Evolutionary conservation across 2,888 invertebrate species (phyloP), one percentile per base, ranked within the genome.

Genomic region (Mythimna lalbum): DNA sequence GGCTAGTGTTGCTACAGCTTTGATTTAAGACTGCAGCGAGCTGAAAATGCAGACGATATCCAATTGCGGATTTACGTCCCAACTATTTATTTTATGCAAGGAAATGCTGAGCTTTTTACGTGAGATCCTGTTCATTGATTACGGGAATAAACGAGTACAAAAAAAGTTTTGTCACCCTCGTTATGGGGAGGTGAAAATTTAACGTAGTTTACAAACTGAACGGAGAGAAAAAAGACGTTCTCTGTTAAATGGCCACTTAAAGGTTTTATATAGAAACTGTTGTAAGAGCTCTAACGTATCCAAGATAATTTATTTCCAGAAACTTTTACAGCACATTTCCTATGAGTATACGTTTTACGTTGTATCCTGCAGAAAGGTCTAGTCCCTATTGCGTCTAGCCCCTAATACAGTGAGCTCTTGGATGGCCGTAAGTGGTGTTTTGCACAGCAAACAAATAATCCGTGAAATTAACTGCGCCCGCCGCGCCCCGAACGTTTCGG

Each of bases 401-500:
- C 77, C 83, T 89, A 89, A 88, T 86, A 87, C 85, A 83, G 82
- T 83, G 83, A 85, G 85, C 86, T 84, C 69, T 84, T 70, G 82
- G 86, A 88, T 86, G 87, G 88, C 86, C 84, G 88, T 90, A 91
- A 91, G 89, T 90, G 88, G 89, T 89, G 89, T 92, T 91, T 91
- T 88, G 88, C 87, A 88, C 88, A 83, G 88, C 89, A 92, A 92
- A 93, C 92, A 94, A 94, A 93, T 93, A 93, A 91, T 88, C 90
- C 90, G 92, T 91, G 91, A 93, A 94, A 93, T 94, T 92, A 93
- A 93, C 91, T 91, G 88, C 90, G 88, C 88, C 82, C 89, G 88
- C 88, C 85, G 84, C 88, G 88, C 87, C 86, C 86, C 84, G 82
- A 86, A 88, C 87, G 85, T 89, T 90, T 90, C 88, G 88, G 88